phyloP scores from a whole-genome alignment of 2,888 invertebrate genomes.

The Tenthredo amoena region DNA sequence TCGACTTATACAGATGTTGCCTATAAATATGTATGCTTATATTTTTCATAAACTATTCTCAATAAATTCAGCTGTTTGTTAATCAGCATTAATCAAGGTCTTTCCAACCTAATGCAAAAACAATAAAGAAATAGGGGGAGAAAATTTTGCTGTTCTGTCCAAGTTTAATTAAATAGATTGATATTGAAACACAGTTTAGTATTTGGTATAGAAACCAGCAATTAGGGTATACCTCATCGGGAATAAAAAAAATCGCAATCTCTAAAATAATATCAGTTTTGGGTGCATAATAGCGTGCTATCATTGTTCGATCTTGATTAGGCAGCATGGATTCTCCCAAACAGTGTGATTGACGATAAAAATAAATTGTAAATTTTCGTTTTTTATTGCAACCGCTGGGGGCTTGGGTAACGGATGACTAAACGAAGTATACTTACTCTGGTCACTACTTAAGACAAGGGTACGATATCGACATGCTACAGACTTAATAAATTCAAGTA shows the following conservation, averaged over 20 bases:
- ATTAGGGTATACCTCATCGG: background rate
- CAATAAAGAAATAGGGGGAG: background rate
- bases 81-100: too few relatives aligned
- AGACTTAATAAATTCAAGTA: slow-evolving; percentile 55
- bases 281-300: background rate
- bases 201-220: background rate
- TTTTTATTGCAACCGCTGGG: background rate
- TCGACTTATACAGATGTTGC: background rate
- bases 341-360: background rate
- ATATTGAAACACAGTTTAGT: background rate
- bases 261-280: background rate
- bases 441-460: slow-evolving; percentile 40
- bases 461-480: slow-evolving; percentile 71
- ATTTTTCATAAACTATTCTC: background rate
- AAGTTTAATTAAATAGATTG: background rate
- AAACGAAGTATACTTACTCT: slow-evolving; percentile 46
- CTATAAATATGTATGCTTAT: background rate
- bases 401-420: slow-evolving; percentile 1
- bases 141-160: too few relatives aligned
- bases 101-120: background rate
- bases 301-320: background rate
- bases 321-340: background rate
- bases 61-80: background rate
- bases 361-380: background rate
- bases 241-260: background rate